Conservation (phyloP, 2,113 vertebrate genomes). For the Cololabis saira region DNA sequence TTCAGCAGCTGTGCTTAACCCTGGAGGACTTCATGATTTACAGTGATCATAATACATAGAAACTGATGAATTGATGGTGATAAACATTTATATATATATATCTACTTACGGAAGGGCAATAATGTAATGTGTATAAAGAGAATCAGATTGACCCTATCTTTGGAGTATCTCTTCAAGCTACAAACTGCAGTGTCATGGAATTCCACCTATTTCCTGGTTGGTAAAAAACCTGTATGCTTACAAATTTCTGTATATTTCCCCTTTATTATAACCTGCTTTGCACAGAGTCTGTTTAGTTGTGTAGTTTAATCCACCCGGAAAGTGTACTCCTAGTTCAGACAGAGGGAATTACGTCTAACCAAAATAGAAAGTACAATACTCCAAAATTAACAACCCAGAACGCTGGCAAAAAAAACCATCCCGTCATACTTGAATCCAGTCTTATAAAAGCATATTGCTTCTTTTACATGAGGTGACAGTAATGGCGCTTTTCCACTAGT, state of each 20-base stretch:
- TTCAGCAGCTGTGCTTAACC: constrained; percentile 32
- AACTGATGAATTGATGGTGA: constrained; percentile 15
- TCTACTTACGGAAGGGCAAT: background rate
- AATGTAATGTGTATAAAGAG: constrained; percentile 20
- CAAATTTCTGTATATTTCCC: background rate
- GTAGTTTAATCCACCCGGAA: background rate
- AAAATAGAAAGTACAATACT: background rate
- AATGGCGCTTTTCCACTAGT: no score
- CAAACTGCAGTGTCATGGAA: constrained; percentile 15
- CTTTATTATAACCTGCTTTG: constrained; percentile 3
- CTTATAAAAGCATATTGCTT: constrained; percentile 59
- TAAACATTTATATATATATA: background rate
- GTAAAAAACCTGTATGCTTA: background rate
- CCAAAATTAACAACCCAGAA: no score
- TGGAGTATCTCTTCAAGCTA: constrained; percentile 13
- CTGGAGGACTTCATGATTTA: constrained; percentile 17
- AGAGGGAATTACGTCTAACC: constrained; percentile 15
- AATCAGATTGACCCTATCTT: background rate
- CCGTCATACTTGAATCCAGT: constrained; percentile 44
- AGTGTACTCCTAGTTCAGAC: constrained; percentile 9
- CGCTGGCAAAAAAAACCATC: constrained; percentile 29
- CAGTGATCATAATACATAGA: background rate
- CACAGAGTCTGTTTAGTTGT: background rate
- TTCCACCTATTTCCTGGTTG: background rate
- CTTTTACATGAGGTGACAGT: constrained; percentile 38